These are phyloP conservation scores for Oreonectes daqikongensis DNA, from an alignment of 2,797 vertebrate species.

Conservation along the genomic window DNA sequence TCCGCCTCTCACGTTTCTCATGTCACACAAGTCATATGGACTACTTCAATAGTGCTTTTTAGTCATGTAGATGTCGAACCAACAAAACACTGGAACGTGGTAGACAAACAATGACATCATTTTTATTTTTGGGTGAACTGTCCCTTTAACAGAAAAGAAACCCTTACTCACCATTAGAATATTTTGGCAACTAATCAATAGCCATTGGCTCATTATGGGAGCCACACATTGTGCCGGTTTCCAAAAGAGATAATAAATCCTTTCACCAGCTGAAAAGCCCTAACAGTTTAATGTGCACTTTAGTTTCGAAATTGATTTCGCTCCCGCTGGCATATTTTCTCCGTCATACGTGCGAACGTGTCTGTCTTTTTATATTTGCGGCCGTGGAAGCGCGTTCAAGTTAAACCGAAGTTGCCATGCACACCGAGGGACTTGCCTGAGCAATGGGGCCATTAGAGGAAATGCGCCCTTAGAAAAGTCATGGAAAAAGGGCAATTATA, in stretches of 20 bases:
- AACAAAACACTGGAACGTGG: neutral
- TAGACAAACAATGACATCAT: neutral
- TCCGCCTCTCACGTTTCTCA: neutral
- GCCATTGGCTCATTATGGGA: slow-evolving; percentile 52
- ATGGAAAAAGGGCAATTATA: slow-evolving; percentile 49
- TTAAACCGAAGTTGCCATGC: slow-evolving; percentile 45
- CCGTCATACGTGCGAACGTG: slow-evolving; percentile 17
- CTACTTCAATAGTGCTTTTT: neutral
- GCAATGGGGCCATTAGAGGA: slow-evolving; percentile 52
- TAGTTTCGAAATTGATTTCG: slow-evolving; percentile 39
- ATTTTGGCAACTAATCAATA: slow-evolving; percentile 59
- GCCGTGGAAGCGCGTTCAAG: slow-evolving; percentile 8
- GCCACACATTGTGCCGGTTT: slow-evolving; percentile 45
- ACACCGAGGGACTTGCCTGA: slow-evolving; percentile 52
- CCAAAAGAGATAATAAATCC: slow-evolving; percentile 54
- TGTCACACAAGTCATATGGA: neutral
- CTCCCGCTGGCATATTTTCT: slow-evolving; percentile 33
- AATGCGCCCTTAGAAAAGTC: slow-evolving; percentile 49
- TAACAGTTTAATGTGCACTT: slow-evolving; percentile 53
- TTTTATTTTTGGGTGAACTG: neutral
- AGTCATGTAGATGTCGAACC: neutral
- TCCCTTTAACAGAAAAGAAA: slow-evolving; percentile 49
- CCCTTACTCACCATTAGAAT: slow-evolving; percentile 52
- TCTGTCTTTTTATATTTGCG: slow-evolving; percentile 30
- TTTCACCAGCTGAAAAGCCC: slow-evolving; percentile 52